A percentile compares a stretch with the other conserved stretches of the same genome.
Evolutionary conservation across 2,797 vertebrate genomes (phyloP).

Genomic region (Melanotaenia nigrans): DNA sequence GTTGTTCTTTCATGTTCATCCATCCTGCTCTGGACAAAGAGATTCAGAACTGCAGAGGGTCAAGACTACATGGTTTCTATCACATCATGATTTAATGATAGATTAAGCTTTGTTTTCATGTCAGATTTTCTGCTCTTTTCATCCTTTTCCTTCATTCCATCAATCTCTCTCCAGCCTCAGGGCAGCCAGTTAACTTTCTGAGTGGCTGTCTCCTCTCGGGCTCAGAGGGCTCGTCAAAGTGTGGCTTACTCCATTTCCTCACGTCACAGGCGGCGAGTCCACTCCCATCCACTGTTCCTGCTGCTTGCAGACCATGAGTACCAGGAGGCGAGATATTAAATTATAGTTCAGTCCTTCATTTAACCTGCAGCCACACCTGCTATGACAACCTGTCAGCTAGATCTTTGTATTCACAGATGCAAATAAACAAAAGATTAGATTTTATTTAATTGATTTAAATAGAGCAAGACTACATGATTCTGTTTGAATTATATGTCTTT

Average conservation of each 20-base stretch:
- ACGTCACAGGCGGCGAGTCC: slow-evolving; percentile 53
- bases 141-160: neutral
- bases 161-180: slow-evolving; percentile 31
- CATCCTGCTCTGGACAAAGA: neutral
- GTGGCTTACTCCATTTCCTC: slow-evolving; percentile 41
- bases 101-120: slow-evolving; percentile 27
- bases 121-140: slow-evolving; percentile 6
- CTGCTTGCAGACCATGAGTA: slow-evolving; percentile 29
- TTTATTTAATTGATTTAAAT: neutral
- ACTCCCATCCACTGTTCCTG: slow-evolving; percentile 23
- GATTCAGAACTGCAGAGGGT: neutral
- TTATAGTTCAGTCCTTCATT: slow-evolving; percentile 38
- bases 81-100: slow-evolving; percentile 6
- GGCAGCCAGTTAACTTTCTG: slow-evolving; percentile 59
- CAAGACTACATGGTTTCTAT: slow-evolving; percentile 1
- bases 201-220: slow-evolving; percentile 71
- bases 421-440: neutral
- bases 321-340: slow-evolving; percentile 51
- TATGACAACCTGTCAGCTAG: slow-evolving; percentile 28
- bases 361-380: neutral
- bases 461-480: neutral
- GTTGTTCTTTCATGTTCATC: slow-evolving; percentile 17
- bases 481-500: neutral
- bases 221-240: slow-evolving; percentile 72
- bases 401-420: slow-evolving; percentile 4